Base-by-base conservation (phyloP, 2,888 invertebrate species). In the Yponomeuta cagnagella region DNA sequence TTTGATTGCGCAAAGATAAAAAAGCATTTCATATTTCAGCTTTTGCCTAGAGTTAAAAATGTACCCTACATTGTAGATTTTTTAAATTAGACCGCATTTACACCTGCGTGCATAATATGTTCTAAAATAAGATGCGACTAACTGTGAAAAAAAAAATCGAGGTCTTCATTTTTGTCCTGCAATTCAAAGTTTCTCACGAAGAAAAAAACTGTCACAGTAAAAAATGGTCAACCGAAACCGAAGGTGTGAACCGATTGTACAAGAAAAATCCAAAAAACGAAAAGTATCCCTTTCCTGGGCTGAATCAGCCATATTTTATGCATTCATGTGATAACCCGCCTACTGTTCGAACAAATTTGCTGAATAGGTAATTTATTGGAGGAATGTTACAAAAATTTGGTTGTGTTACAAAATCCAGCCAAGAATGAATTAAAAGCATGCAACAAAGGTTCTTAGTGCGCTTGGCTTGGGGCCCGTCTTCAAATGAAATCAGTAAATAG, bases 281-380 rank as follows among this genome's bases (percentile, higher is more conserved):
- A 43, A 43, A 43, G 8, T 43, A 66, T 68, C 67, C n/a, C 63
- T 58, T 68, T 30, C 31, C 23, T 37, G 30, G 48, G 63, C 52
- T 12, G 63, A 52, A 63, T 70, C 64, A 4, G 48, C 52, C 52
- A 70, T 70, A 70, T 70, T 63, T 70, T 63, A 70, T 75, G 77
- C 77, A 77, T 77, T 79, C 76, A 80, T 79, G 77, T 73, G 73
- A 77, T 75, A 82, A 87, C 90, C 91, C 91, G 91, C 91, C 91
- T 88, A 89, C 89, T 74, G 78, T 76, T 77, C 78, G 75, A 82
- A 89, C 91, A 90, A 89, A 91, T 91, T 88, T 73, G 77, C 76
- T 87, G 83, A 88, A 90, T 85, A 79, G 83, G 83, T 82, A 89
- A 90, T 90, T 90, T 90, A 90, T 91, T 80, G 84, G 10, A 23